phyloP scores from a whole-genome alignment of 2,888 invertebrate species.

The Acrobasis suavella region DNA sequence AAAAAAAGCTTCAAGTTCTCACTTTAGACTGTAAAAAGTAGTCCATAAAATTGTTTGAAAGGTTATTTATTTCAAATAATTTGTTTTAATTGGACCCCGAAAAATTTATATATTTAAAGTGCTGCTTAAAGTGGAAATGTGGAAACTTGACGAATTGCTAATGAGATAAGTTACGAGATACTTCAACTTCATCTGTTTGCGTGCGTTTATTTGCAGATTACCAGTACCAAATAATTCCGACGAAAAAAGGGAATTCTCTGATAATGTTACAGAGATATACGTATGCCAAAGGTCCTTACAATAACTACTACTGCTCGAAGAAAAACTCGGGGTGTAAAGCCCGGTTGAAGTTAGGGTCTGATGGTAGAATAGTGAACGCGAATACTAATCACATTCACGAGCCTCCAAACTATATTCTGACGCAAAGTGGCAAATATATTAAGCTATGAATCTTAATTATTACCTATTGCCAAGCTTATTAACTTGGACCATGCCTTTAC shows the following conservation, averaged over 20 bases:
- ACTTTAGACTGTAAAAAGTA: too few species aligned
- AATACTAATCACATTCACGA: background rate
- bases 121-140: too few species aligned
- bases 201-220: conserved; percentile 1
- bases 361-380: background rate
- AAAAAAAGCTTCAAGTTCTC: too few species aligned
- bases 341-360: background rate
- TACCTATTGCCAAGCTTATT: too few species aligned
- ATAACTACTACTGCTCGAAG: conserved; percentile 12
- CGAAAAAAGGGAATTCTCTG: conserved; percentile 13
- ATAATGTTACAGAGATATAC: conserved; percentile 17
- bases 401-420: conserved; percentile 12
- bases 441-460: conserved; percentile 6
- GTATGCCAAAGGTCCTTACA: conserved; percentile 14
- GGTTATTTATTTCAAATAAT: too few species aligned
- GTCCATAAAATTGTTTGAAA: too few species aligned
- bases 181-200: background rate
- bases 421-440: conserved; percentile 3
- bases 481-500: too few species aligned
- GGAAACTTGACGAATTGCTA: too few species aligned
- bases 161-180: too few species aligned
- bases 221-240: conserved; percentile 18
- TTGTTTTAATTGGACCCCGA: too few species aligned
- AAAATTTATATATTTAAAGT: too few species aligned
- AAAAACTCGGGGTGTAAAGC: conserved; percentile 13